phyloP scores from a whole-genome alignment of 2,113 vertebrate genomes.

The Phodopus roborovskii region DNA sequence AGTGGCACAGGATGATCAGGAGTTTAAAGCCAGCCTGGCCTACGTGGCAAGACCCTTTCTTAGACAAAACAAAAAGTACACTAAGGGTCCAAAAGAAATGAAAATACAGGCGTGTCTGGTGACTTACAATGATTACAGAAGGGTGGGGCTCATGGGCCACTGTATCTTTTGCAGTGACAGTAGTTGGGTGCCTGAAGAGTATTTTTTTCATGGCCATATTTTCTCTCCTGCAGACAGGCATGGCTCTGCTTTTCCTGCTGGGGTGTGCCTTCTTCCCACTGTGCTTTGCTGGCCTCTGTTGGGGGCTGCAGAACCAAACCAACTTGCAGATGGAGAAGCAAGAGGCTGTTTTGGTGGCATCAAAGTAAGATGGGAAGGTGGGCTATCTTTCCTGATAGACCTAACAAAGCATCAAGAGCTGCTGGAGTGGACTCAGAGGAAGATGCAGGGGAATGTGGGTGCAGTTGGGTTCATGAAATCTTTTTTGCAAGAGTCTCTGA shows the following conservation, averaged over 20 bases:
- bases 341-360: constrained; percentile 77
- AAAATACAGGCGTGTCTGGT: neutral
- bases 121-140: neutral
- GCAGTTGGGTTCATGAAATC: neutral
- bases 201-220: neutral
- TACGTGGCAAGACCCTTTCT: neutral
- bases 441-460: neutral
- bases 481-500: constrained; percentile 6
- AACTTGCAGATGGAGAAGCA: constrained; percentile 63
- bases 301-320: constrained; percentile 71
- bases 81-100: neutral
- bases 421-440: neutral
- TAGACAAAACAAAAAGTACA: neutral
- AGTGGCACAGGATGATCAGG: neutral
- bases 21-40: neutral
- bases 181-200: neutral
- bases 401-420: neutral
- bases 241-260: constrained; percentile 84
- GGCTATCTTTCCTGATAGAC: neutral
- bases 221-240: constrained; percentile 76
- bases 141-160: neutral
- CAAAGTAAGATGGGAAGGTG: constrained; percentile 77
- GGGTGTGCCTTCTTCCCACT: constrained; percentile 89
- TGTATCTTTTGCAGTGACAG: neutral
- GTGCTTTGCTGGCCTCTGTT: constrained; percentile 65